A percentile compares a stretch with the other conserved stretches of the same genome.
Evolutionary conservation across 2,797 vertebrate genomes (phyloP).

Genomic region (Pseudopleuronectes americanus): DNA sequence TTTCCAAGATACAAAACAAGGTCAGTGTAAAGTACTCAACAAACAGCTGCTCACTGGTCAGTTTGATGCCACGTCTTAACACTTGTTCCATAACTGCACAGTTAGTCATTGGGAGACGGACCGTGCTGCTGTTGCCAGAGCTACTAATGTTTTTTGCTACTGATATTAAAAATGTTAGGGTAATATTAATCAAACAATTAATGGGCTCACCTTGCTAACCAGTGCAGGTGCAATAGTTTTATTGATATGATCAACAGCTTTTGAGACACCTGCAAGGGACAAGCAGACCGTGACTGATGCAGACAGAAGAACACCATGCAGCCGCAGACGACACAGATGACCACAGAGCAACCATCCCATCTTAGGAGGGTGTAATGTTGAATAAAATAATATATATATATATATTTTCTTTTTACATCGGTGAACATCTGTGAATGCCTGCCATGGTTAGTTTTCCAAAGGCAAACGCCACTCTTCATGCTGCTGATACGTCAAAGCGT

Average conservation of each 20-base stretch:
- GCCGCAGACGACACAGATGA: constrained; percentile 81
- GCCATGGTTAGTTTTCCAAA: constrained; percentile 81
- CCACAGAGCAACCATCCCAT: constrained; percentile 56
- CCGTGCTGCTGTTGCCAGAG: neutral
- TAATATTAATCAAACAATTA: constrained; percentile 81
- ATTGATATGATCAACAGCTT: constrained; percentile 99
- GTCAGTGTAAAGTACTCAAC: neutral
- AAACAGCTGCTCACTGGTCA: constrained; percentile 9
- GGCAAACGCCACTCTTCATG: constrained; percentile 75
- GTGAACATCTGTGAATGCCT: constrained; percentile 76
- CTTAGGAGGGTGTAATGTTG: neutral
- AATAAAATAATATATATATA: constrained; percentile 14
- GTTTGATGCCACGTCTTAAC: constrained; percentile 1
- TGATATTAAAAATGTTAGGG: neutral
- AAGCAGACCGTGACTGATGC: constrained; percentile 92
- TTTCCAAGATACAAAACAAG: no score
- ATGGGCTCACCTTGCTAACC: constrained; percentile 96
- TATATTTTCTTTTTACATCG: constrained; percentile 58
- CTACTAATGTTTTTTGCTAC: neutral
- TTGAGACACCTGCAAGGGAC: constrained; percentile 99
- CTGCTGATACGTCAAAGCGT: constrained; percentile 52
- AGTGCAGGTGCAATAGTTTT: constrained; percentile 98
- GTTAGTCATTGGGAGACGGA: constrained; percentile 1
- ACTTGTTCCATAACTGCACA: neutral
- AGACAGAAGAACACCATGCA: constrained; percentile 79